Base-by-base conservation (phyloP, 2,113 vertebrate species). In the Maccullochella peelii region DNA sequence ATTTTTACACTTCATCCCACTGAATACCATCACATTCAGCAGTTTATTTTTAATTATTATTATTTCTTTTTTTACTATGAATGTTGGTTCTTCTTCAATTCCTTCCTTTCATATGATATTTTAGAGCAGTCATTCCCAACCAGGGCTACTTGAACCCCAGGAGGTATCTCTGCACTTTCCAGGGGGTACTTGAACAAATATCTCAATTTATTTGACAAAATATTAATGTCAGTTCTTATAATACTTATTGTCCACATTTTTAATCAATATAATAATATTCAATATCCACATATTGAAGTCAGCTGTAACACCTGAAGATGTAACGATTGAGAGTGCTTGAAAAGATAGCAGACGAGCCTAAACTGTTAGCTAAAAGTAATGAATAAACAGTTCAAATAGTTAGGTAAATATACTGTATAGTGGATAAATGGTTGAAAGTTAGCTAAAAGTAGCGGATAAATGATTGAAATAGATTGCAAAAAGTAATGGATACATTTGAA, bases 41-140 rank as follows among this genome's bases (percentile, higher is more conserved):
- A 11, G 59, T 67, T 83, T 74, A 55, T 57, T 67, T 78, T 40
- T 63, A n/a, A n/a, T n/a, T n/a, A n/a, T n/a, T n/a, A n/a, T n/a
- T n/a, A n/a, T n/a, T n/a, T n/a, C n/a, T n/a, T n/a, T n/a, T n/a
- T n/a, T n/a, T n/a, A n/a, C n/a, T n/a, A n/a, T n/a, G 8, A 55
- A 58, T 58, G 49, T 33, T 12, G 30, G 7, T 73, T 66, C 0
- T 25, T 73, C 21, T 50, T 61, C 50, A 10, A 4, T 12, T 42
- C n/a, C n/a, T 18, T 76, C 23, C 1, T 50, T 62, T 42, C 20
- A 23, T 57, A n/a, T 11, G 1, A 0, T n/a, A 68, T 72, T 40
- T 66, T 68, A 38, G 6, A 70, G 8, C 27, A 40, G 8, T 6
- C 14, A 70, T 57, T n/a, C 21, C 25, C 25, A 65, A 44, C 38